Evolutionary conservation across 92 coral and sea anemone genomes (phyloP), one percentile per base, ranked within the genome.

Genomic region (Epizoanthus stellaris): DNA sequence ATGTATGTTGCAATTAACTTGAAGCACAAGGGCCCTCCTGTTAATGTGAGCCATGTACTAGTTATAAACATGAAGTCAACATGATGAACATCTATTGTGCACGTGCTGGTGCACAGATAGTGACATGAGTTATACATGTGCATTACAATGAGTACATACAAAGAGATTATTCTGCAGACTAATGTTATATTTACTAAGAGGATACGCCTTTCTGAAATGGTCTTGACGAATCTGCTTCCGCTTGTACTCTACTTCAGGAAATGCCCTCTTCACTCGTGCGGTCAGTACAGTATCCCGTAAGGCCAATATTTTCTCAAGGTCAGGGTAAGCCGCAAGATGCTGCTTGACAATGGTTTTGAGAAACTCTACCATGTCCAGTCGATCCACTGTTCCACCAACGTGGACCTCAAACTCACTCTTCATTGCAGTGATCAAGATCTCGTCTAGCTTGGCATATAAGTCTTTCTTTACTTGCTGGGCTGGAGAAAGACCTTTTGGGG

Each of bases 181-280:
- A 34, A 65, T 2, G 4, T 9, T 14, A 19, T 60, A 60, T 34
- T 65, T 17, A 68, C 0, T 20, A 3, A 69, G 88, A 91, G 90
- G 98, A 96, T 96, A 96, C 98, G 92, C 95, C 84, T 96, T 96
- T 70, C 94, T 92, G 60, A 91, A 91, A 73, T 93, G 98, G 68
- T 94, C 95, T 54, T 91, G 93, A 20, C 94, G 91, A 15, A 94
- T 84, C 77, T 95, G 98, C 45, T 92, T 95, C 25, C 98, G 87
- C 74, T 94, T 96, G 62, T 91, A 94, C 13, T 95, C 97, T 10
- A 96, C 98, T 71, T 86, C 94, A 52, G 98, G 98, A 84, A 96
- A 96, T 4, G 98, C 98, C 57, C 93, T 89, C 58, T 94, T 94
- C n/a, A 96, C 90, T 38, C 98, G 90, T 3, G 95, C 95, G 3